These are phyloP conservation scores for Hyposoter dolosus DNA, from an alignment of 2,888 invertebrate species.

Conservation along the genomic window DNA sequence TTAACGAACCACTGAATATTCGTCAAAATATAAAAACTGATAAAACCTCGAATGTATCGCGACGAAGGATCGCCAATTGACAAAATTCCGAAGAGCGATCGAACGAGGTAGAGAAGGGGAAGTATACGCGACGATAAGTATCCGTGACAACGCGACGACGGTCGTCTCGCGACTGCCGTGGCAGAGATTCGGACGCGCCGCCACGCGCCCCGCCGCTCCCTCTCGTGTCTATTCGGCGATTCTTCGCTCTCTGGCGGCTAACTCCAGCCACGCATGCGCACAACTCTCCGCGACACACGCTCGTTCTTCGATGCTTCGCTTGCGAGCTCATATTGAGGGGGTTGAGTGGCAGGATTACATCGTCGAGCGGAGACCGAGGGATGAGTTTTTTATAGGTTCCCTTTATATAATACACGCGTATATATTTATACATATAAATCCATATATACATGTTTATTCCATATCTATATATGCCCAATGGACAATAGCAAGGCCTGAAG, in stretches of 20 bases:
- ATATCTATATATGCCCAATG: conserved; percentile 11
- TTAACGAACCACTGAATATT: not conserved
- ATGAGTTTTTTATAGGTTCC: conserved; percentile 49
- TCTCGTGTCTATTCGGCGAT: conserved; percentile 75
- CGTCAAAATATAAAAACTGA: not conserved
- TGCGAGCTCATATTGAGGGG: conserved; percentile 61
- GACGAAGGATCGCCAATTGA: conserved; percentile 25
- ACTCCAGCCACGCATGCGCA: conserved; percentile 63
- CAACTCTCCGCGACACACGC: conserved; percentile 53
- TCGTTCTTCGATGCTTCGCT: conserved; percentile 40
- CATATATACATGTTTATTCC: conserved; percentile 46
- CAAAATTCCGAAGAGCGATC: conserved; percentile 5
- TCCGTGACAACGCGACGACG: conserved; percentile 79
- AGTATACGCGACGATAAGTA: conserved; percentile 33
- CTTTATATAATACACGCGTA: conserved; percentile 35
- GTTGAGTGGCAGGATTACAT: conserved; percentile 75
- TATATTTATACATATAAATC: conserved; percentile 15
- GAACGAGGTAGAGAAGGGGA: conserved; percentile 19
- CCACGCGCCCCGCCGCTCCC: conserved; percentile 81
- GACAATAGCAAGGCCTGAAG: conserved; percentile 62
- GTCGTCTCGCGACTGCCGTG: conserved; percentile 82
- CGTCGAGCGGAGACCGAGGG: conserved; percentile 57
- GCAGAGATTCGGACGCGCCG: conserved; percentile 79
- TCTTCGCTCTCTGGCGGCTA: conserved; percentile 67
- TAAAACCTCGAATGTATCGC: not conserved